These are phyloP conservation scores for Heliconius melpomene DNA, from an alignment of 1,140 invertebrate species.

Conservation along the genomic window DNA sequence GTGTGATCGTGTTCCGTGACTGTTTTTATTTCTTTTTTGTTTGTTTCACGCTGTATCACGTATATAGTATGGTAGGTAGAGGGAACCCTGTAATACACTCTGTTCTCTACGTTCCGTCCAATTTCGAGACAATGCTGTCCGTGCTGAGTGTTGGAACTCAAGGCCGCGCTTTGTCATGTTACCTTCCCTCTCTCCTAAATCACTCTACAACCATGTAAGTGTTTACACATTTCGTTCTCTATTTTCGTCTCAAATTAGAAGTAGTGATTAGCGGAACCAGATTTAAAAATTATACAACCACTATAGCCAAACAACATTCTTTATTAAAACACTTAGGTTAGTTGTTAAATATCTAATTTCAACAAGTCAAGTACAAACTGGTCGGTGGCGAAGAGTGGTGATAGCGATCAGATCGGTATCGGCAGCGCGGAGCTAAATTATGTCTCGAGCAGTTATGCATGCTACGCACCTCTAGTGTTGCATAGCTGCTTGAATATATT, in stretches of 20 bases:
- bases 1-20: background rate
- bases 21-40: background rate
- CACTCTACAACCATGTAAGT: no score
- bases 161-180: no score
- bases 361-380: slow-evolving; percentile 39
- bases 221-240: no score
- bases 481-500: slow-evolving; percentile 7
- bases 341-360: slow-evolving; percentile 33
- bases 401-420: slow-evolving; percentile 44
- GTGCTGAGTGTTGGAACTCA: no score
- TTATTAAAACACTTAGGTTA: slow-evolving; percentile 7
- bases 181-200: no score
- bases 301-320: background rate
- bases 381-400: slow-evolving; percentile 43
- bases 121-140: no score
- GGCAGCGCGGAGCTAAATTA: slow-evolving; percentile 42
- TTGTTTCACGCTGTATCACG: no score
- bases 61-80: no score
- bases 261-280: no score
- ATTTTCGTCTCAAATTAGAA: no score
- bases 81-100: no score
- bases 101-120: no score
- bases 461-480: slow-evolving; percentile 17
- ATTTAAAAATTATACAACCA: background rate
- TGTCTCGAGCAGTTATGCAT: slow-evolving; percentile 37